A percentile compares a stretch with the other conserved stretches of the same genome.
Conservation (phyloP, 2,888 invertebrate species). For the Corythucha ciliata region DNA sequence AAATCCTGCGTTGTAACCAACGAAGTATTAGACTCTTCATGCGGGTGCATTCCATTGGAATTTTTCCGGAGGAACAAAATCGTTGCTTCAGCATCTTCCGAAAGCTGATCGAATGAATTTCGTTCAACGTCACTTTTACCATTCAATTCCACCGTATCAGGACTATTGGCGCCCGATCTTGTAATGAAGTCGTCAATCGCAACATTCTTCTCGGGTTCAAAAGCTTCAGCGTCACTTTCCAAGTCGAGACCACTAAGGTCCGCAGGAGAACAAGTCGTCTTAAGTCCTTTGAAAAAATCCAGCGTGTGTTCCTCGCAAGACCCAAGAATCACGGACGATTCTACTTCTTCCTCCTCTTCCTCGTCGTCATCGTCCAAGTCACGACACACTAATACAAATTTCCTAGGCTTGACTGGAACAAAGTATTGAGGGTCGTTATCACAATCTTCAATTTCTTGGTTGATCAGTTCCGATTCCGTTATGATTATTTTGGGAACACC, state of each 20-base stretch:
- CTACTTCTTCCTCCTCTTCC: constrained; percentile 40
- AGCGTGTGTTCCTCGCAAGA: constrained; percentile 50
- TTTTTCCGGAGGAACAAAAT: no score
- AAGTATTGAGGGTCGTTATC: constrained; percentile 14
- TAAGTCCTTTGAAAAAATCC: constrained; percentile 47
- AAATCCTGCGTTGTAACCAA: no score
- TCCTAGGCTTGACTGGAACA: constrained; percentile 24
- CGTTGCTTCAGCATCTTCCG: background rate
- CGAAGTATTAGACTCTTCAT: no score
- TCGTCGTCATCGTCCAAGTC: constrained; percentile 12
- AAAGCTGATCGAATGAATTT: constrained; percentile 25
- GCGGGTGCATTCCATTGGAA: no score
- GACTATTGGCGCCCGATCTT: constrained; percentile 3
- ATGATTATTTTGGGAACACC: constrained; percentile 33
- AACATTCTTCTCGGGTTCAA: background rate
- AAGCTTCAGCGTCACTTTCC: constrained; percentile 1
- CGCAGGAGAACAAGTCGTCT: constrained; percentile 41
- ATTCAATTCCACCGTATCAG: constrained; percentile 1
- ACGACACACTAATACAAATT: constrained; percentile 29
- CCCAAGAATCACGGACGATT: constrained; percentile 49
- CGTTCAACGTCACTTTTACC: constrained; percentile 24
- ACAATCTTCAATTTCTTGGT: constrained; percentile 25
- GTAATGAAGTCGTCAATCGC: no score
- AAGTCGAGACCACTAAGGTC: constrained; percentile 13
- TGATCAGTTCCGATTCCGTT: constrained; percentile 30